A percentile compares a stretch with the other conserved stretches of the same genome.
Evolutionary conservation across 2,888 invertebrate genomes (phyloP).

Genomic region (Pristionchus arcanus): DNA sequence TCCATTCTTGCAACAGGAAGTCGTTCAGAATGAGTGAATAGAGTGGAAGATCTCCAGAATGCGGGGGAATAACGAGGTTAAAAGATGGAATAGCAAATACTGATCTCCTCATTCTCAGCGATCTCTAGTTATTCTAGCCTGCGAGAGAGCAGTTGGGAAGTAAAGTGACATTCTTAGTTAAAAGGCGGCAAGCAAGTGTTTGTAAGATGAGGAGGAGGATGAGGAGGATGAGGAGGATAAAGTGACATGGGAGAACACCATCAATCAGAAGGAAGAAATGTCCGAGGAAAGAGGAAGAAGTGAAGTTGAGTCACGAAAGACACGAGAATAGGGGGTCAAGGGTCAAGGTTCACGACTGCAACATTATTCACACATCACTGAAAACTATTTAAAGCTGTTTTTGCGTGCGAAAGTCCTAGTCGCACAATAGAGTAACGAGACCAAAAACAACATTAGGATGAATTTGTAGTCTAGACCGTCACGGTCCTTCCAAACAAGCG

Average conservation of each 20-base stretch:
- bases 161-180: background rate
- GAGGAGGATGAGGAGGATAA: background rate
- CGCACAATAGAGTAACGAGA: too few relatives aligned
- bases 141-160: background rate
- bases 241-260: constrained; percentile 25
- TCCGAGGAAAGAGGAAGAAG: background rate
- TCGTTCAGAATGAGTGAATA: background rate
- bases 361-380: background rate
- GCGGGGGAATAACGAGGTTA: constrained; percentile 7
- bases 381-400: too few relatives aligned
- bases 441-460: too few relatives aligned
- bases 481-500: background rate
- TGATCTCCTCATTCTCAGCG: background rate
- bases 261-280: constrained; percentile 24
- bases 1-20: background rate
- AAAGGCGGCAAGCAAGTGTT: constrained; percentile 19
- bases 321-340: background rate
- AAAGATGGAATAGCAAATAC: background rate
- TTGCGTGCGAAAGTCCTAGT: too few relatives aligned
- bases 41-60: background rate
- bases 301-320: too few relatives aligned
- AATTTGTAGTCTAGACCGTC: background rate
- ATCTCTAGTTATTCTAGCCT: background rate
- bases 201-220: constrained; percentile 25
- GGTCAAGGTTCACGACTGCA: background rate